phyloP scores from a whole-genome alignment of 2,113 vertebrate species.

The Cromileptes altivelis region DNA sequence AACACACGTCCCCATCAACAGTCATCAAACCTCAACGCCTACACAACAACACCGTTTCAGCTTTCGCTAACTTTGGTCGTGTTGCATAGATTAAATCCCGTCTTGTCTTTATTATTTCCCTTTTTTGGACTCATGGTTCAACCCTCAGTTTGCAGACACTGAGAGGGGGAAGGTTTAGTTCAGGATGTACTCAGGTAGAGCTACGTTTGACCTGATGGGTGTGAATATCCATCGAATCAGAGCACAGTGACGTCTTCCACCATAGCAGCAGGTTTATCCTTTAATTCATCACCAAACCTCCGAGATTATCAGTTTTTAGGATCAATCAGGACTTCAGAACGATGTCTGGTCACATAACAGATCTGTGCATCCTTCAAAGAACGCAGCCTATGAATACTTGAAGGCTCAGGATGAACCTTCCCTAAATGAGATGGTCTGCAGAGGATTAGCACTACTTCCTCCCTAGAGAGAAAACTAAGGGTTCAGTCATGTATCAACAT shows the following conservation, averaged over 20 bases:
- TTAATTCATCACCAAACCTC: neutral
- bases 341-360: neutral
- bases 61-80: constrained; percentile 86
- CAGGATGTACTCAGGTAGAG: neutral
- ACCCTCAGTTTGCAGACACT: neutral
- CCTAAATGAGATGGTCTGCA: neutral
- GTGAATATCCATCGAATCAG: neutral
- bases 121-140: constrained; percentile 13
- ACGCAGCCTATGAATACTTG: neutral
- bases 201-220: neutral
- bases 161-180: neutral
- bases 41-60: constrained; percentile 88
- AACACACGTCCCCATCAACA: constrained; percentile 68
- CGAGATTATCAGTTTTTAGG: too few relatives aligned
- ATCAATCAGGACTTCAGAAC: neutral
- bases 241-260: neutral
- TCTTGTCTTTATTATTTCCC: neutral
- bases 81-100: constrained; percentile 90
- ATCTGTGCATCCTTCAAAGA: neutral
- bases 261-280: neutral
- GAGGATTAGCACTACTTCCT: neutral
- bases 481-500: neutral
- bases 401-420: neutral
- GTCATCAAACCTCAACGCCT: constrained; percentile 83
- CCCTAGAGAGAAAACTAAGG: neutral